phyloP scores from a whole-genome alignment of 2,797 vertebrate species.

The Triplophysa yarkandensis region DNA sequence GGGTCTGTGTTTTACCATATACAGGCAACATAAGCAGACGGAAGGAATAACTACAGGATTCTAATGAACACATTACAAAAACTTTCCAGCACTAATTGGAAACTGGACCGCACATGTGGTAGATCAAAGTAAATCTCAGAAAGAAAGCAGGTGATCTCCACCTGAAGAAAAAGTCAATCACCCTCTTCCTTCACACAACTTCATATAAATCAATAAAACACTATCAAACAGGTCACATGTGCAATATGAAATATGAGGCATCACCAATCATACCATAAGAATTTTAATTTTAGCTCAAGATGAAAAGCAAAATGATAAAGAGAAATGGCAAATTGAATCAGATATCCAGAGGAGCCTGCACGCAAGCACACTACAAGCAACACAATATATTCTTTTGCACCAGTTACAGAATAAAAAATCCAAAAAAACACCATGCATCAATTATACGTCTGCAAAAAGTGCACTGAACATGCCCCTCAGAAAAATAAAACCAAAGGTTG shows the following conservation, averaged over 20 bases:
- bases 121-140: slow-evolving; percentile 22
- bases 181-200: background rate
- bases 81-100: slow-evolving; percentile 12
- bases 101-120: slow-evolving; percentile 28
- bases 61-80: slow-evolving; percentile 18
- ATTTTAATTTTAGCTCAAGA: background rate
- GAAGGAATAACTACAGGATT: background rate
- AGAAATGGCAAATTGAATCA: slow-evolving; percentile 10
- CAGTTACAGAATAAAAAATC: background rate
- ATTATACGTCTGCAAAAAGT: background rate
- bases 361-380: background rate
- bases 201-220: background rate
- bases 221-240: background rate
- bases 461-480: slow-evolving; percentile 9
- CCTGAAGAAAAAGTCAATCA: background rate
- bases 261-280: background rate
- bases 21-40: slow-evolving; percentile 8
- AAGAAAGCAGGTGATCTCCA: slow-evolving; percentile 32
- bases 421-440: slow-evolving; percentile 14
- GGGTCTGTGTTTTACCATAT: slow-evolving; percentile 1
- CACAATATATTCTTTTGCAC: background rate
- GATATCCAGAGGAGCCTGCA: background rate
- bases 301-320: background rate
- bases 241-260: background rate
- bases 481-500: slow-evolving; percentile 24